Conservation (phyloP, 1,140 invertebrate genomes). For the Adelges cooleyi region DNA sequence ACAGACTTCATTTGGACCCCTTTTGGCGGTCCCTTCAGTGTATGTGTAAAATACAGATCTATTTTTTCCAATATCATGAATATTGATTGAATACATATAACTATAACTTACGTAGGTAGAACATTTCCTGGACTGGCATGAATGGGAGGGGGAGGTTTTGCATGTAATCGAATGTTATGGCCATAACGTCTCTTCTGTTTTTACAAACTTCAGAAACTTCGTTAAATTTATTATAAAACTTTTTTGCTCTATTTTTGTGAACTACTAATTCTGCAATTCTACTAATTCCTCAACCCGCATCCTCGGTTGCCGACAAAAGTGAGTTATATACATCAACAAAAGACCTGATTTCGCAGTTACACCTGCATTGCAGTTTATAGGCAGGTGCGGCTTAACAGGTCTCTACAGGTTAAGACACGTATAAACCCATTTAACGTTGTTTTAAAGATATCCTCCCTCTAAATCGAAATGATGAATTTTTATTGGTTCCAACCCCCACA, state of each 20-base stretch:
- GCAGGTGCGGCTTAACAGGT: too few species aligned
- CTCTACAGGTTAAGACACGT: too few species aligned
- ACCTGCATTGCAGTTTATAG: too few species aligned
- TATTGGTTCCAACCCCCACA: too few species aligned
- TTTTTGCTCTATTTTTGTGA: neutral
- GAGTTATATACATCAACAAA: too few species aligned
- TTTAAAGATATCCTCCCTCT: too few species aligned
- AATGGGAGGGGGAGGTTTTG: too few species aligned
- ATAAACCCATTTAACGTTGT: too few species aligned
- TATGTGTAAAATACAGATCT: slow-evolving; percentile 33
- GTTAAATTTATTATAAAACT: slow-evolving; percentile 11
- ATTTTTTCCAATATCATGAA: slow-evolving; percentile 32
- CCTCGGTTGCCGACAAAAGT: too few species aligned
- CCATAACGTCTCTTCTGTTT: neutral
- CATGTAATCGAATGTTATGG: neutral
- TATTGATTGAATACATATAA: slow-evolving; percentile 30
- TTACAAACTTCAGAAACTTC: slow-evolving; percentile 1
- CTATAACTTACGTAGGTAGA: slow-evolving; percentile 32
- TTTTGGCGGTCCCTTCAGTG: slow-evolving; percentile 30
- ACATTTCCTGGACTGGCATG: slow-evolving; percentile 25
- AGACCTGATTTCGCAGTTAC: too few species aligned
- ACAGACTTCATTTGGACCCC: neutral
- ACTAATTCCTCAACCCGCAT: too few species aligned
- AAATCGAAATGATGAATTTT: too few species aligned
- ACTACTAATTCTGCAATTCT: slow-evolving; percentile 3